phyloP scores from a whole-genome alignment of 2,113 vertebrate species.

The Nannospalax galili region DNA sequence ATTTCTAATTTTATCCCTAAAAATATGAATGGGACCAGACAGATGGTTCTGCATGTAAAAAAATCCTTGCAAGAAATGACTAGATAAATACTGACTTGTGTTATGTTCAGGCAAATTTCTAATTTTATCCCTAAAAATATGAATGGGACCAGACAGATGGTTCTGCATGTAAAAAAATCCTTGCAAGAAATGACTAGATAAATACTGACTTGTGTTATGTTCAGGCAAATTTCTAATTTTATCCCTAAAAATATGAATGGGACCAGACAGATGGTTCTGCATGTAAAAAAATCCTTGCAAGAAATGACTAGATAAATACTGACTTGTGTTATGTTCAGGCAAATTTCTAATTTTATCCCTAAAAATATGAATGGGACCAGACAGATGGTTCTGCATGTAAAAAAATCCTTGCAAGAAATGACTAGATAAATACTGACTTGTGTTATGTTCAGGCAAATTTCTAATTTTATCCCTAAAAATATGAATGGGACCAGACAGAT shows the following conservation, averaged over 20 bases:
- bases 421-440: slow-evolving; percentile 6
- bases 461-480: neutral
- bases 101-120: slow-evolving; percentile 26
- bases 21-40: neutral
- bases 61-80: neutral
- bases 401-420: neutral
- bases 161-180: neutral
- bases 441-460: neutral
- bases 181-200: neutral
- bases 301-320: slow-evolving; percentile 11
- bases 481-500: neutral
- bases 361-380: neutral
- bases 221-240: slow-evolving; percentile 21
- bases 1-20: neutral
- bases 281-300: neutral
- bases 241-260: neutral
- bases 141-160: neutral
- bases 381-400: neutral
- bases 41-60: neutral
- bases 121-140: neutral
- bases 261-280: neutral
- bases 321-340: neutral
- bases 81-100: neutral
- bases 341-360: neutral
- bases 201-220: neutral